Conservation (phyloP, 2,888 invertebrate genomes). For the Caenorhabditis becei region DNA sequence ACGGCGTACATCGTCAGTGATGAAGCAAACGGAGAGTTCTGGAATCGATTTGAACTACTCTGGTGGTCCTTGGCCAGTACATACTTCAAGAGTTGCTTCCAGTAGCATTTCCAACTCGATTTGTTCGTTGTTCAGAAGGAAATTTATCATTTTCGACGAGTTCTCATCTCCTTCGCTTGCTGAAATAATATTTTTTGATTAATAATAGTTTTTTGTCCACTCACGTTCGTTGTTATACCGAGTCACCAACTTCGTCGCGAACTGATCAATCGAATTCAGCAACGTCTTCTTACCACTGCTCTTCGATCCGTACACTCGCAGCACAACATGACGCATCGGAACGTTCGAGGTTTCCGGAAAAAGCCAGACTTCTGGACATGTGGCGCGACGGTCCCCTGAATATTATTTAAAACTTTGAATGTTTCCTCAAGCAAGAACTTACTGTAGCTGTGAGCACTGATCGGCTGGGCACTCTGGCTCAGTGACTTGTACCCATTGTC, state of each 20-base stretch:
- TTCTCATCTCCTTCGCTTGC: conserved; percentile 48
- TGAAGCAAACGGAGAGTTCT: conserved; percentile 64
- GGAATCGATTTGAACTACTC: conserved; percentile 6
- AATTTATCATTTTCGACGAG: conserved; percentile 60
- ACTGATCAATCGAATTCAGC: conserved; percentile 70
- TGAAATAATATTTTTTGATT: background rate
- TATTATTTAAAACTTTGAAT: background rate
- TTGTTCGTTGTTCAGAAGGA: conserved; percentile 77
- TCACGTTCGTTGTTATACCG: conserved; percentile 42
- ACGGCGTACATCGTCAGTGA: conserved; percentile 72
- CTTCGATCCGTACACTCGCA: conserved; percentile 74
- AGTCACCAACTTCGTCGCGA: conserved; percentile 63
- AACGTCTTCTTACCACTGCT: conserved; percentile 76
- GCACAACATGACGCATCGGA: conserved; percentile 56
- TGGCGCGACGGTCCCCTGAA: conserved; percentile 73
- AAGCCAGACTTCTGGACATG: conserved; percentile 80
- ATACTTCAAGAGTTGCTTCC: conserved; percentile 74
- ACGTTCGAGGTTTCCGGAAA: conserved; percentile 62
- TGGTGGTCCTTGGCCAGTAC: background rate
- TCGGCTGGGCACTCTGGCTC: conserved; percentile 2
- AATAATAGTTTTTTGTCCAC: background rate
- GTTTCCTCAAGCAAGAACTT: background rate
- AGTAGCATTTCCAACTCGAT: conserved; percentile 77
- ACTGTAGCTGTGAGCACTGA: conserved; percentile 21
- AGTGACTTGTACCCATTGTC: conserved; percentile 63